phyloP scores from a whole-genome alignment of 2,113 vertebrate species.

The Prionailurus viverrinus region DNA sequence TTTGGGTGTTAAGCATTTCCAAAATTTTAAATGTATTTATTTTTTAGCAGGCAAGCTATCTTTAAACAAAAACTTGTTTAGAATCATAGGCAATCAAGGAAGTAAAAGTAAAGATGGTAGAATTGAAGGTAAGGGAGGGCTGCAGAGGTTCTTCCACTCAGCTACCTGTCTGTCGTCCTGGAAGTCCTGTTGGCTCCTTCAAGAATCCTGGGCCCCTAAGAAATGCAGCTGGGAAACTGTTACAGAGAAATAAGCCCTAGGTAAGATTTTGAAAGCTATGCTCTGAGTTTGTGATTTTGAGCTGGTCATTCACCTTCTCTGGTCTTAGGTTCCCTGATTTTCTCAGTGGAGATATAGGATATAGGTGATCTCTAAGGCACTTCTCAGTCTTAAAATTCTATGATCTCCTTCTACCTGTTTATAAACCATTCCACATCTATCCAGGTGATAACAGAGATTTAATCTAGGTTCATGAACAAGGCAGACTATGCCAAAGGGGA shows the following conservation, averaged over 20 bases:
- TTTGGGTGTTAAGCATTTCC: not conserved
- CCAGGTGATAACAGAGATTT: not conserved
- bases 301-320: not conserved
- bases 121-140: not conserved
- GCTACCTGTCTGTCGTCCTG: not conserved
- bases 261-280: not conserved
- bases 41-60: not conserved
- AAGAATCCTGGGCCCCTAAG: not conserved
- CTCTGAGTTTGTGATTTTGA: not conserved
- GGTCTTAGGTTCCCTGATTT: not conserved
- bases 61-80: not conserved
- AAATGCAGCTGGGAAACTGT: not conserved
- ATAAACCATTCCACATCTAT: not conserved
- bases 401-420: conserved; percentile 11
- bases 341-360: not conserved
- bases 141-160: not conserved
- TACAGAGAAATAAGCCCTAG: not conserved
- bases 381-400: not conserved
- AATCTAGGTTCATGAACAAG: not conserved
- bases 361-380: not conserved
- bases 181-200: not conserved
- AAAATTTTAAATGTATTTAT: not conserved
- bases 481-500: not conserved
- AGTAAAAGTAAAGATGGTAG: not conserved
- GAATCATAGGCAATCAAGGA: not conserved